Evolutionary conservation across 1,140 invertebrate genomes (phyloP), one percentile per base, ranked within the genome.

Genomic region (Drosophila simulans): DNA sequence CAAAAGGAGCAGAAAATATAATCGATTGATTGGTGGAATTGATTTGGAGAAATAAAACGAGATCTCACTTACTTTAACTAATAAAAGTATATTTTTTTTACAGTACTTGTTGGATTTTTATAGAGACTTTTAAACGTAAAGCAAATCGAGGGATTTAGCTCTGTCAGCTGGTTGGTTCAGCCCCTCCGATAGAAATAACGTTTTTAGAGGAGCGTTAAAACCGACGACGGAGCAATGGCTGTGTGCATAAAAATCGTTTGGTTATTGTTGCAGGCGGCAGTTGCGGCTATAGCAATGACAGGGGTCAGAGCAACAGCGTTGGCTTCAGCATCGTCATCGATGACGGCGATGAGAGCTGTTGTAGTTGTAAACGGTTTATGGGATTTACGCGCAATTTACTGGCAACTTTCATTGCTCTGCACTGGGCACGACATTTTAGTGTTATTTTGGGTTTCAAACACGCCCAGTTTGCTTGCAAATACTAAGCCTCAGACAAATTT

Each of bases 301-400:
- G 34, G 17, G 45, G 31, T 46, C 52, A 49, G 35, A 51, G 43
- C 42, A 43, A 34, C 58, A 57, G 13, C 22, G 58, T 66, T 43
- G 42, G 63, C 59, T 27, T 62, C 58, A 45, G 56, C 70, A 51
- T 79, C 82, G 73, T 82, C 83, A 80, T 83, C 78, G 83, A 83
- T 76, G 75, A 77, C 83, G 65, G 66, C 40, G 60, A 73, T 51
- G 73, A 53, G 79, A 77, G 84, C 84, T 89, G 84, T 80, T 89
- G 85, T 89, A 90, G 84, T 89, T 89, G 84, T 90, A 89, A 89
- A 89, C 84, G 84, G 84, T 89, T 89, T 89, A 89, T 89, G 84
- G 77, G 84, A 90, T 84, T 89, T 89, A 89, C 84, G 84, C 80
- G 80, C 84, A 89, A 89, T 89, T 89, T 89, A 85, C 82, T 89